Evolutionary conservation across 2,797 vertebrate species (phyloP).

Genomic region (Strix occidentalis): DNA sequence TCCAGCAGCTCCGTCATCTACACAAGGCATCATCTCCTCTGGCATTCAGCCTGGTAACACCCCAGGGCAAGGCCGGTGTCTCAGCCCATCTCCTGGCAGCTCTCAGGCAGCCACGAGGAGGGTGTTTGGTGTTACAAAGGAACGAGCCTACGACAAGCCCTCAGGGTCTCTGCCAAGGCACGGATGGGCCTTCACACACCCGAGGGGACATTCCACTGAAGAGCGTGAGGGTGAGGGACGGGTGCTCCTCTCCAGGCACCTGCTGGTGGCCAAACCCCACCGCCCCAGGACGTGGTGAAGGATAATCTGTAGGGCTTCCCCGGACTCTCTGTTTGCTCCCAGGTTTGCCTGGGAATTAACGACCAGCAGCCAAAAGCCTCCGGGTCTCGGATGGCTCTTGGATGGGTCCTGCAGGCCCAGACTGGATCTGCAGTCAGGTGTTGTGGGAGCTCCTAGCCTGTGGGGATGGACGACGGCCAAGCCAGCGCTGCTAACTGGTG

Average conservation of each 20-base stretch:
- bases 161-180: not conserved
- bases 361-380: not conserved
- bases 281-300: not conserved
- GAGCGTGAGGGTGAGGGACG: not conserved
- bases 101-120: not conserved
- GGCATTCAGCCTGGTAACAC: not conserved
- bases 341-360: not conserved
- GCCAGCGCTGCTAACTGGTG: not conserved
- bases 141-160: not conserved
- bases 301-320: not conserved
- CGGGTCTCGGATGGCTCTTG: not conserved
- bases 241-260: not conserved
- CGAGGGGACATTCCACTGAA: not conserved
- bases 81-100: not conserved
- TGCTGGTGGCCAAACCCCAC: not conserved
- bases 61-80: not conserved
- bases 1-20: not conserved
- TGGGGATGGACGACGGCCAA: accelerated
- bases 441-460: not conserved
- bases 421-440: not conserved
- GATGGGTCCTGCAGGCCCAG: too few relatives aligned
- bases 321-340: not conserved
- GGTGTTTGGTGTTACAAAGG: accelerated
- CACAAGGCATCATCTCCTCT: not conserved
- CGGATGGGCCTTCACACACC: not conserved